A percentile compares a stretch with the other conserved stretches of the same genome.
Conservation (phyloP, 1,140 invertebrate species). For the Brachionus calyciflorus region DNA sequence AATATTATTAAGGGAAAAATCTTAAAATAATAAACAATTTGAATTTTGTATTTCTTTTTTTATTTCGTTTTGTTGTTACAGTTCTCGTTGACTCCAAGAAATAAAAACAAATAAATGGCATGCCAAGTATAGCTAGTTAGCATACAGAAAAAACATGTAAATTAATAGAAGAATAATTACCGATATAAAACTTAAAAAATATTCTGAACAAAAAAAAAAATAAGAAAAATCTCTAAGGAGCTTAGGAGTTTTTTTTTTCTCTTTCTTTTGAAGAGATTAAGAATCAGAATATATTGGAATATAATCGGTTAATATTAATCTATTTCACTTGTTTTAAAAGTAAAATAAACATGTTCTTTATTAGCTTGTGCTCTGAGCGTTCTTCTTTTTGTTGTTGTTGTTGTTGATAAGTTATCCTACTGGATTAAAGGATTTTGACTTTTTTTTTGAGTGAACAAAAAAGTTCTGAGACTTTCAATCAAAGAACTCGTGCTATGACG, state of each 20-base stretch:
- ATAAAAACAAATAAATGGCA: conserved; percentile 29
- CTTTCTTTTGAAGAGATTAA: conserved; percentile 30
- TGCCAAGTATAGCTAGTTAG: conserved; percentile 39
- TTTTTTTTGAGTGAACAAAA: too few relatives aligned
- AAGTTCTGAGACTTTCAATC: background rate
- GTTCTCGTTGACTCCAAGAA: conserved; percentile 17
- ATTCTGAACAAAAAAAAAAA: too few relatives aligned
- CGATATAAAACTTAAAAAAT: background rate
- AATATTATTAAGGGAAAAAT: too few relatives aligned
- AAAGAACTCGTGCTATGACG: conserved; percentile 18
- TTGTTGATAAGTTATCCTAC: conserved; percentile 12
- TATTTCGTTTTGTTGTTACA: conserved; percentile 5
- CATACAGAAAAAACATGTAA: conserved; percentile 37
- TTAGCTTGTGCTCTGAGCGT: background rate
- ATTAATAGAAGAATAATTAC: conserved; percentile 8
- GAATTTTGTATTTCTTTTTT: too few relatives aligned
- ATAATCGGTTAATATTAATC: conserved; percentile 13
- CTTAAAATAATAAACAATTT: conserved; percentile 10
- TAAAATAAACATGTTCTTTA: background rate
- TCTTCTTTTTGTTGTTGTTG: too few relatives aligned
- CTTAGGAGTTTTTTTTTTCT: conserved; percentile 10
- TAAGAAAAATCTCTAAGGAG: conserved; percentile 16
- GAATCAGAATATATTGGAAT: conserved; percentile 33
- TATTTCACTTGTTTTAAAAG: background rate
- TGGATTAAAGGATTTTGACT: conserved; percentile 29